A percentile compares a stretch with the other conserved stretches of the same genome.
phyloP scores from a whole-genome alignment of 2,113 vertebrate species.

The Nibea coibor region DNA sequence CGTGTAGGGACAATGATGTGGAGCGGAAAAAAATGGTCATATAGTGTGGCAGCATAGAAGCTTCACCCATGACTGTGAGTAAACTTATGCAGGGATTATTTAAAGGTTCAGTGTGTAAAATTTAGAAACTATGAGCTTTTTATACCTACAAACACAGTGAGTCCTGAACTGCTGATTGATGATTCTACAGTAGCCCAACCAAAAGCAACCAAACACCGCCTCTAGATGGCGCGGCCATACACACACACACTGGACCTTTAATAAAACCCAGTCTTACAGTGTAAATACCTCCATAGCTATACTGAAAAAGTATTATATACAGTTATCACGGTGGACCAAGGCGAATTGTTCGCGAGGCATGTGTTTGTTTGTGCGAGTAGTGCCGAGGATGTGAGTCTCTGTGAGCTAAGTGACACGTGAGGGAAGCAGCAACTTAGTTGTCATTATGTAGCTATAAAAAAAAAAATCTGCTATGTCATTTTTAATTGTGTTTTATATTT shows the following conservation, averaged over 20 bases:
- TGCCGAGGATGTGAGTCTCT: not conserved
- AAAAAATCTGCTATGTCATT: slow-evolving; percentile 1
- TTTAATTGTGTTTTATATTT: slow-evolving; percentile 19
- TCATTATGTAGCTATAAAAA: slow-evolving; percentile 33
- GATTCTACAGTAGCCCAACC: too few species aligned
- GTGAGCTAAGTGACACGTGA: not conserved
- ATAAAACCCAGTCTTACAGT: slow-evolving; percentile 22
- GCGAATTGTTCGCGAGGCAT: not conserved
- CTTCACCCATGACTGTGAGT: slow-evolving; percentile 34
- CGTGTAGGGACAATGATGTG: slow-evolving; percentile 9
- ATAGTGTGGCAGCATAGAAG: slow-evolving; percentile 46
- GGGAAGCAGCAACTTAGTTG: slow-evolving; percentile 9
- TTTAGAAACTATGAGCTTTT: too few species aligned
- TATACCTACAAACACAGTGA: too few species aligned
- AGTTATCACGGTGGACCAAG: slow-evolving; percentile 27
- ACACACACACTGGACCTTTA: too few species aligned
- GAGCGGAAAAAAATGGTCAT: slow-evolving; percentile 7
- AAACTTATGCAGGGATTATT: slow-evolving; percentile 7
- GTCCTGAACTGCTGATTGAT: too few species aligned
- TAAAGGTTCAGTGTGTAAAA: not conserved
- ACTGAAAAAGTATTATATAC: slow-evolving; percentile 31
- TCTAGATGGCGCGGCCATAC: too few species aligned
- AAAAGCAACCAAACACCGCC: too few species aligned
- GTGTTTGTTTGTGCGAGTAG: slow-evolving; percentile 1
- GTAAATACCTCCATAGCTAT: slow-evolving; percentile 46